Conservation (phyloP, 2,113 vertebrate genomes). For the Epinephelus cyanopodus region DNA sequence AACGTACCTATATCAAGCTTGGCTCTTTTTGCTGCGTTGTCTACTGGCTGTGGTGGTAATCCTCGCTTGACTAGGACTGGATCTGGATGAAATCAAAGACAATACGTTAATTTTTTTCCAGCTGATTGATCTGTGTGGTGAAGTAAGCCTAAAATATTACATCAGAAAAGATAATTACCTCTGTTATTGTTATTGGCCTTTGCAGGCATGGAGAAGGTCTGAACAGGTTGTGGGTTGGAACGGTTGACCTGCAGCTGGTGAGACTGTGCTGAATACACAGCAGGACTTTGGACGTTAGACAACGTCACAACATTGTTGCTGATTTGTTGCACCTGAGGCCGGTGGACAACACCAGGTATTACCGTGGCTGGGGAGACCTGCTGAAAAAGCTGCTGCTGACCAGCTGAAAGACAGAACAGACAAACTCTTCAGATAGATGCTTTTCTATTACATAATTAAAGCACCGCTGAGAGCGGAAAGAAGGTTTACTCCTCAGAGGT, state of each 20-base stretch:
- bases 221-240: conserved; percentile 45
- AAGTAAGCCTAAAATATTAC: background rate
- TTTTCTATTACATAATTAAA: background rate
- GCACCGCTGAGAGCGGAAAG: background rate
- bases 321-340: conserved; percentile 79
- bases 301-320: conserved; percentile 79
- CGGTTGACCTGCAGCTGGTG: conserved; percentile 56
- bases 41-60: conserved; percentile 74
- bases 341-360: conserved; percentile 70
- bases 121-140: background rate
- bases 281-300: conserved; percentile 77
- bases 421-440: background rate
- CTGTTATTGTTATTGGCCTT: conserved; percentile 34
- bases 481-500: background rate
- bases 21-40: conserved; percentile 80
- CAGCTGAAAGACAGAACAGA: conserved; percentile 57
- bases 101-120: background rate
- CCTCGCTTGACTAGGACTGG: conserved; percentile 79
- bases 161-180: conserved; percentile 40
- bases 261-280: conserved; percentile 62
- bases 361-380: conserved; percentile 60
- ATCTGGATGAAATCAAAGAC: conserved; percentile 62
- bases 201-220: conserved; percentile 48
- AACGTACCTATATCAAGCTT: conserved; percentile 80
- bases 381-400: conserved; percentile 69